Evolutionary conservation across 2,113 vertebrate species (phyloP).

Genomic region (Calonectris borealis): DNA sequence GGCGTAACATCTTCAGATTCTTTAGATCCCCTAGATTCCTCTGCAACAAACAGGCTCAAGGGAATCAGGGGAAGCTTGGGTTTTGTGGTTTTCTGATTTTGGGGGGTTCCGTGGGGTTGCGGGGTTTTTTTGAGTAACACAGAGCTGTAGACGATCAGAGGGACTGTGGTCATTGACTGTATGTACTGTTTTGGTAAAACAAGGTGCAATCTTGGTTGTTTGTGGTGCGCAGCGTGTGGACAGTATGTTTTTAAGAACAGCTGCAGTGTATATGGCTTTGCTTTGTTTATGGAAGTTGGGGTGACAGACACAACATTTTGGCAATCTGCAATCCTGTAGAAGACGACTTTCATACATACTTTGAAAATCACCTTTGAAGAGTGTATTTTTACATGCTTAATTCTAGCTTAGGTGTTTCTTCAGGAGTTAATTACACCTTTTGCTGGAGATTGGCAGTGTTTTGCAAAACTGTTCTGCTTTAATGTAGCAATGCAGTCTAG

Average conservation of each 20-base stretch:
- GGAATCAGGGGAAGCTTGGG: neutral
- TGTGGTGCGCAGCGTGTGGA: neutral
- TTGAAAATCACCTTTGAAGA: neutral
- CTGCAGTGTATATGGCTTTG: neutral
- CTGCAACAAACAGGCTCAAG: neutral
- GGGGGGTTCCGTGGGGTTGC: neutral
- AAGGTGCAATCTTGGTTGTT: neutral
- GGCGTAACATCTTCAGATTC: neutral
- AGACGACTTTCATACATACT: neutral
- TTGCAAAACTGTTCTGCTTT: neutral
- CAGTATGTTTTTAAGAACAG: neutral
- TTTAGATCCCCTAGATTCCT: neutral
- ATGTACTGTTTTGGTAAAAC: neutral
- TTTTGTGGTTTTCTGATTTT: neutral
- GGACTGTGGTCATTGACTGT: accelerated
- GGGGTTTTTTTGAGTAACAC: neutral
- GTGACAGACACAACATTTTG: neutral
- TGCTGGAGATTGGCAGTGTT: neutral
- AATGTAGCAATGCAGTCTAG: neutral
- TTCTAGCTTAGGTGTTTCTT: neutral
- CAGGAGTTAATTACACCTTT: neutral
- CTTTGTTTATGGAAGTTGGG: neutral
- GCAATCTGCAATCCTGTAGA: neutral
- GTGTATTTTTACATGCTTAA: neutral
- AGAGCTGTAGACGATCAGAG: neutral